Base-by-base conservation (phyloP, 1,140 invertebrate genomes). In the Polypedilum vanderplanki region DNA sequence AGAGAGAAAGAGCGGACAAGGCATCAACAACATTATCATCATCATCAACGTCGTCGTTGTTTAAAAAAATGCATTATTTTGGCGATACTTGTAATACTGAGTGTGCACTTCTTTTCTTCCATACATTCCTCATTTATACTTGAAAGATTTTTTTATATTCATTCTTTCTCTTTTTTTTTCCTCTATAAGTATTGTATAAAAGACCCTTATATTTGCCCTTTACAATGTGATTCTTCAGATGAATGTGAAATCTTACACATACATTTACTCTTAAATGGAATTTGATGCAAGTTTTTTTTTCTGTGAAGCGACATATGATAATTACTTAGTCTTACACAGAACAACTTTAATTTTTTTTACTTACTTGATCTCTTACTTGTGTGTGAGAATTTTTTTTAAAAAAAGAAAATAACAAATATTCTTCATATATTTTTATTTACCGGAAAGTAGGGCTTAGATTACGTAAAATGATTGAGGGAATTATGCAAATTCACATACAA, bases 381-480 rank as follows among this genome's bases (percentile, higher is more conserved):
- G 46, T 15, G 10, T 57, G 46, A 57, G 41, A 33, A 33, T 33
- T 33, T 33, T 33, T 33, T 33, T n/a, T n/a, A n/a, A n/a, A 33
- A 33, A 33, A 5, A 3, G 24, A 33, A 33, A 33, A 33, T 5
- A 33, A 33, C 24, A 33, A 33, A 33, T 33, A 33, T 33, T 33
- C 5, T 57, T 57, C 3, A 57, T n/a, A n/a, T 15, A 57, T 46
- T 46, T 10, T 8, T 46, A 46, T 46, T 12, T 2, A 9, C 46
- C 46, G 46, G 46, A 57, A 57, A 57, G 46, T 57, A 57, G 46
- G 24, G 46, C n/a, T 57, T 15, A 57, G 46, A 57, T 57, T 57
- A 57, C 46, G 46, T 57, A 57, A 57, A 57, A 12, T n/a, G n/a
- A n/a, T n/a, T n/a, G n/a, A n/a, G n/a, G n/a, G n/a, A 57, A 57